Conservation (phyloP, 2,113 vertebrate species). For the Heteronetta atricapilla region DNA sequence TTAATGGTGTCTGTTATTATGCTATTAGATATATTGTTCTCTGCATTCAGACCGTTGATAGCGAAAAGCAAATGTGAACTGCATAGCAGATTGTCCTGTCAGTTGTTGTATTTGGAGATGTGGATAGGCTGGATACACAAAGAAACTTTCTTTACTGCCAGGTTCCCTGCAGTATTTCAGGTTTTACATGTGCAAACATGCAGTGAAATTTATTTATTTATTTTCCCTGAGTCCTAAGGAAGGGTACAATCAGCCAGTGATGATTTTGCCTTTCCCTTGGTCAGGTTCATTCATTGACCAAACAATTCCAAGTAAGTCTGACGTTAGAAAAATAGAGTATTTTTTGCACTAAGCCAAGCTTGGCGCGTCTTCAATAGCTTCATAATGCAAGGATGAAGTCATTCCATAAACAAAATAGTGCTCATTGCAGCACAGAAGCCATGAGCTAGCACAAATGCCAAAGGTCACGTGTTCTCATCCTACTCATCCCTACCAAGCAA, state of each 20-base stretch:
- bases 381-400: background rate
- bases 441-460: background rate
- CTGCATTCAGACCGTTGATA: background rate
- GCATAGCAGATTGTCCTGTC: constrained; percentile 24
- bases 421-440: background rate
- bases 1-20: constrained; percentile 56
- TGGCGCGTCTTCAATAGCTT: background rate
- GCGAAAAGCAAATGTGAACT: constrained; percentile 8
- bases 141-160: constrained; percentile 45
- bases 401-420: background rate
- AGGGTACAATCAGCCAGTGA: constrained; percentile 63
- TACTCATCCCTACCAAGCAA: background rate
- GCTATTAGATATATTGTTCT: constrained; percentile 52
- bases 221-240: constrained; percentile 40
- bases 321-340: background rate
- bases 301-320: background rate
- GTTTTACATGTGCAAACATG: constrained; percentile 61
- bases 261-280: constrained; percentile 56
- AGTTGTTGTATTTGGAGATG: constrained; percentile 32
- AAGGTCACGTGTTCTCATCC: background rate
- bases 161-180: constrained; percentile 49
- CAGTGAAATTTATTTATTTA: constrained; percentile 50
- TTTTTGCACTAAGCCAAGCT: background rate
- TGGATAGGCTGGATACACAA: constrained; percentile 12
- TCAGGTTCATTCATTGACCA: constrained; percentile 50